Evolutionary conservation across 2,113 vertebrate species (phyloP).

Genomic region (Sinocyclocheilus maitianheensis): DNA sequence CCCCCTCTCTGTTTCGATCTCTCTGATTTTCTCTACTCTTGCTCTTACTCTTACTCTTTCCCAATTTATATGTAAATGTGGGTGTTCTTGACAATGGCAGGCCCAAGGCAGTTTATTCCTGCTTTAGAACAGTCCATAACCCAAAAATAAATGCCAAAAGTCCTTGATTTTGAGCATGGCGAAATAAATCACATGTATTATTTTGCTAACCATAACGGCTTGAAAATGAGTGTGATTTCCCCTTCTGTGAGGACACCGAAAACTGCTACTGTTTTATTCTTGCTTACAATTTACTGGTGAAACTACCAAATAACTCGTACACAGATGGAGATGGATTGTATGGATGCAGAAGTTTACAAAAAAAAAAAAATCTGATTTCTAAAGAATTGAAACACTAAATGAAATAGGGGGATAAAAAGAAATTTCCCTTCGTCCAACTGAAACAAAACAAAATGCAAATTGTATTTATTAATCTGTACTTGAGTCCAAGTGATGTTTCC

Average conservation of each 20-base stretch:
- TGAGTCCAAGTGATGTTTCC: not conserved
- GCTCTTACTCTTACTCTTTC: slow-evolving; percentile 61
- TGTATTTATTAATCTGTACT: not conserved
- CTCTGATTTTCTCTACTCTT: slow-evolving; percentile 55
- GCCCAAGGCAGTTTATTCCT: slow-evolving; percentile 68
- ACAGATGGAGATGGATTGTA: not conserved
- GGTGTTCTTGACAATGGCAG: slow-evolving; percentile 71
- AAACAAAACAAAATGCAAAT: not conserved
- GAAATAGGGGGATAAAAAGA: not conserved
- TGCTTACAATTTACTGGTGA: slow-evolving; percentile 3
- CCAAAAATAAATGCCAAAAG: slow-evolving; percentile 64
- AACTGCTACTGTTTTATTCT: slow-evolving; percentile 32
- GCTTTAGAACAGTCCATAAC: slow-evolving; percentile 64
- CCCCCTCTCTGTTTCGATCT: slow-evolving; percentile 47
- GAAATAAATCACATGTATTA: slow-evolving; percentile 61
- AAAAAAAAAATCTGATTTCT: not conserved
- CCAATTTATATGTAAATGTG: slow-evolving; percentile 82
- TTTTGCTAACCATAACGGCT: slow-evolving; percentile 50
- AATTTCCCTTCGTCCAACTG: not conserved
- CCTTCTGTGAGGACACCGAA: slow-evolving; percentile 18
- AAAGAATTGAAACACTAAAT: not conserved
- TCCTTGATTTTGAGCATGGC: slow-evolving; percentile 59
- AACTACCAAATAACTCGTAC: not conserved
- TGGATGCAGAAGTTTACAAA: not conserved
- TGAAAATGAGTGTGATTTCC: slow-evolving; percentile 49